Evolutionary conservation across 2,113 vertebrate genomes (phyloP), one percentile per base, ranked within the genome.

Genomic region (Lamprologus lemairii): DNA sequence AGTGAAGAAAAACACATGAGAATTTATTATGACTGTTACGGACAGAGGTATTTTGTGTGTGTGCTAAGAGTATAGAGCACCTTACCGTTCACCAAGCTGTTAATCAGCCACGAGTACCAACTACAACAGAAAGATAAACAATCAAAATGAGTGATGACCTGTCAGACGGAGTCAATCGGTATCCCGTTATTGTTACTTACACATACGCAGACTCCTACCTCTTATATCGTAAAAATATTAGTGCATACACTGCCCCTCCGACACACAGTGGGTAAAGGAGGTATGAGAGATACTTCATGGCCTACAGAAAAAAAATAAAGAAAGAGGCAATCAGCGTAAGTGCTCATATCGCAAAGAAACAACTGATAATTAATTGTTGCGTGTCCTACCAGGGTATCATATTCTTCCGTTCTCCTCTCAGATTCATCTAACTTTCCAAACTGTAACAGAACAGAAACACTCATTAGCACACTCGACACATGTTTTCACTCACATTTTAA

Each of bases 21-120:
- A 42, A 16, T 53, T 81, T 19, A 65, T 13, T 37, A 10, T 11
- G 11, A 31, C 10, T 8, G 17, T 45, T 17, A 58, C 3, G 2
- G 28, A 40, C 17, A 5, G 14, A 47, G 23, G 23, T 17, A 47
- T 28, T 75, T 19, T 47, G 23, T 47, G 40, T 1, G 65, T 9
- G 65, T 42, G 35, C 7, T 42, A 42, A 42, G 65, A 73, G 6
- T 19, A 47, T 10, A 75, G 9, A 75, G 42, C 71, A 28, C 42
- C 97, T 95, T 91, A 99, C 98, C 98, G 2, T 99, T 99, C 71
- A 99, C 98, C 88, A 99, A 97, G 93, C 98, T 99, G 97, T 99
- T 99, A 94, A 99, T 98, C 87, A 99, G 26, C 98, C 98, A 99
- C 1, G 98, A 99, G 88, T 99, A 99, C 98, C 98, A 99, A 92